Conservation (phyloP, 1,140 invertebrate genomes). For the Calephelis nemesis region DNA sequence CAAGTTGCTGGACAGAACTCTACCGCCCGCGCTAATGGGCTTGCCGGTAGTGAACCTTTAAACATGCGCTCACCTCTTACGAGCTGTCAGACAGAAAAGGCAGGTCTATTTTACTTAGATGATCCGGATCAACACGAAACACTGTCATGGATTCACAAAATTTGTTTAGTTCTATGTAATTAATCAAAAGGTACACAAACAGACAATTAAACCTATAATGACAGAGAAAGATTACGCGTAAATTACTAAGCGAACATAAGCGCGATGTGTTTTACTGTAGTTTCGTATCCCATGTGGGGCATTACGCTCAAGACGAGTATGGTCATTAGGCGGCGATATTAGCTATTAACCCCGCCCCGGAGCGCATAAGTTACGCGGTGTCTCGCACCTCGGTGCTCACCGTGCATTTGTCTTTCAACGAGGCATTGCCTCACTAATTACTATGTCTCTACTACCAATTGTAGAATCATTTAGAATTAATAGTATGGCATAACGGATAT, state of each 20-base stretch:
- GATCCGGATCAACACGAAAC: no score
- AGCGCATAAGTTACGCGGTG: constrained; percentile 37
- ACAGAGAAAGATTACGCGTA: constrained; percentile 44
- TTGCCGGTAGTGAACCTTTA: no score
- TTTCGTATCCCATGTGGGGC: constrained; percentile 63
- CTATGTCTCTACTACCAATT: constrained; percentile 20
- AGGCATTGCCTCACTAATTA: constrained; percentile 16
- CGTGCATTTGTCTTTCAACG: constrained; percentile 28
- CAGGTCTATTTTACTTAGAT: no score
- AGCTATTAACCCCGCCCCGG: constrained; percentile 70
- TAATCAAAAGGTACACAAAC: constrained; percentile 28
- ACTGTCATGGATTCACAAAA: not conserved
- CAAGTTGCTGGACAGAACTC: no score
- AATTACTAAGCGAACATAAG: constrained; percentile 50
- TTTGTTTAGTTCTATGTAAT: not conserved
- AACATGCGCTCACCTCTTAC: no score
- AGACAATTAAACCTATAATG: constrained; percentile 36
- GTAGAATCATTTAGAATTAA: constrained; percentile 14
- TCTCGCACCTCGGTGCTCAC: constrained; percentile 29
- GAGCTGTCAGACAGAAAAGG: no score
- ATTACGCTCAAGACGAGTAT: constrained; percentile 68
- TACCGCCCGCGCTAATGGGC: no score
- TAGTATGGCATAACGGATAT: constrained; percentile 1
- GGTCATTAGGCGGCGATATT: constrained; percentile 73
- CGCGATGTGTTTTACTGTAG: constrained; percentile 44